Conservation (phyloP, 23 tunicate genomes). For the Ascidia mentula region DNA sequence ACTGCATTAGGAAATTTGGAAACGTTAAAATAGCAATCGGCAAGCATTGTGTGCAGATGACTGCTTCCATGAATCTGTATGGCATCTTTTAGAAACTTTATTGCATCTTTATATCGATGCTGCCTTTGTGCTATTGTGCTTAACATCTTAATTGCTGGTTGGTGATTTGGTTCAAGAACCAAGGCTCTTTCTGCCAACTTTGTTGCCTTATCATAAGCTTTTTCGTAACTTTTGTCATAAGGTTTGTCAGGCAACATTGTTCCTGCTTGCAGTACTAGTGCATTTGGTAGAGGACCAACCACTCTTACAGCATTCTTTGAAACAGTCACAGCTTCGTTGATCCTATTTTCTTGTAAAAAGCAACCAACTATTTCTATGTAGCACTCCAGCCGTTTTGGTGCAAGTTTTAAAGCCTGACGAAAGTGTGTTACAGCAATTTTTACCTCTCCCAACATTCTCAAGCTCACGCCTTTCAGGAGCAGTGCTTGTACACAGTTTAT, state of each 20-base stretch:
- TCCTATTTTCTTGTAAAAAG: constrained; percentile 31
- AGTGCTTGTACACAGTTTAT: constrained; percentile 52
- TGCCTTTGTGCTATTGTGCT: constrained; percentile 39
- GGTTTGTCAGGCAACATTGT: constrained; percentile 25
- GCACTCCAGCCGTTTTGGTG: constrained; percentile 66
- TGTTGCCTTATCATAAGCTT: constrained; percentile 35
- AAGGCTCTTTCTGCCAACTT: constrained; percentile 68
- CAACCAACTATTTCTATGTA: constrained; percentile 58
- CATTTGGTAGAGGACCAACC: constrained; percentile 55
- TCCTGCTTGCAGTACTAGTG: constrained; percentile 58
- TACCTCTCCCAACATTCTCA: constrained; percentile 47
- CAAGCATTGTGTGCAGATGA: constrained; percentile 57
- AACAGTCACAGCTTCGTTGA: constrained; percentile 69
- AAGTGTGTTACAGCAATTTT: constrained; percentile 64
- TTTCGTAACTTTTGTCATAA: neutral
- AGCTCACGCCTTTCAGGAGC: constrained; percentile 55
- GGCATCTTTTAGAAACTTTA: constrained; percentile 35
- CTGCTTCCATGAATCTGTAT: constrained; percentile 59
- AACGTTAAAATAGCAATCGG: constrained; percentile 42
- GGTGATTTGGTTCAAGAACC: constrained; percentile 51
- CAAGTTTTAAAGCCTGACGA: constrained; percentile 57
- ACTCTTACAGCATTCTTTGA: constrained; percentile 61
- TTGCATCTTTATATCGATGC: constrained; percentile 53
- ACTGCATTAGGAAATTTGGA: constrained; percentile 61
- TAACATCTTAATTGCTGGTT: constrained; percentile 47